Base-by-base conservation (phyloP, 1,140 invertebrate species). In the Plutomurus gul region DNA sequence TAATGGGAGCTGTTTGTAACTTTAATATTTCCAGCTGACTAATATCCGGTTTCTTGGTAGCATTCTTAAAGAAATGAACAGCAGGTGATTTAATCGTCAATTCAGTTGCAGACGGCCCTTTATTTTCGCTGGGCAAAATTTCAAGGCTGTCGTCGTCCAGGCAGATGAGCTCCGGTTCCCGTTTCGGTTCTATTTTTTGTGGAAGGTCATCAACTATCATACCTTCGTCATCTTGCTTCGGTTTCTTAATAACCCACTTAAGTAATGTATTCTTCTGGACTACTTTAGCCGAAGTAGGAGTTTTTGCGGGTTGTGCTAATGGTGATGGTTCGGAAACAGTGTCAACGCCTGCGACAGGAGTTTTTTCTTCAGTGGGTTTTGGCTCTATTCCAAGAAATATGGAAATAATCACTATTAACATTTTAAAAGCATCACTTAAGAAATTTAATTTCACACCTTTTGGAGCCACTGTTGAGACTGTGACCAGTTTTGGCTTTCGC, bases 191-290 rank as follows among this genome's bases (percentile, higher is more conserved):
- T n/a, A n/a, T n/a, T n/a, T 60, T 43, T 22, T 18, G 27, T 11
- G 3, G 10, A 3, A 4, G 18, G 11, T 8, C 13, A 11, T 39
- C 30, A 13, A 16, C 13, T 27, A 8, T 39, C 11, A n/a, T 60
- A 20, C 13, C 18, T 51, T 37, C 36, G 6, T 76, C 56, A 16
- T 40, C 56, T 0, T 30, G 22, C 37, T 76, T 65, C n/a, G 75
- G 75, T 7, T 43, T 78, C 16, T 60, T 74, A 36, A 74, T 51
- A 27, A 78, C 20, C 70, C 70, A 78, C 4, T 27, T 22, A 5
- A 47, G 25, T 46, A 78, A 74, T 10, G 70, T 78, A 60, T 78
- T 78, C 40, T 46, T 73, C 72, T 78, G 70, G 11, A 71, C 30
- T 20, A 39, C 4, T 46, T 78, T 78, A 33, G 47, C 27, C 20